Conservation (phyloP, 2,113 vertebrate genomes). For the Lepisosteus osseus region DNA sequence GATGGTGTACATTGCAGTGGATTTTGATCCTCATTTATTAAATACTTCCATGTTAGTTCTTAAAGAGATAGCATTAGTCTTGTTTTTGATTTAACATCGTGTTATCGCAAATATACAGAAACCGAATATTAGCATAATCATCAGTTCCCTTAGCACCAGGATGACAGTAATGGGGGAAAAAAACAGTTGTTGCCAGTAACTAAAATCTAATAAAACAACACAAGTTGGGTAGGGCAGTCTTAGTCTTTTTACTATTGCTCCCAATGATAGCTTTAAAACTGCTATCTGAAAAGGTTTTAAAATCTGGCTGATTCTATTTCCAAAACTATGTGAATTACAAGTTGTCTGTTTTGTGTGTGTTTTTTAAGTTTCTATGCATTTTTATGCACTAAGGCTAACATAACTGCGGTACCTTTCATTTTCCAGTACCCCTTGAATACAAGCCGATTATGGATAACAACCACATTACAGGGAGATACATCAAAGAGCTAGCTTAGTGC, state of each 20-base stretch:
- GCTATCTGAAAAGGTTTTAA: background rate
- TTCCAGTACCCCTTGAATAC: constrained; percentile 83
- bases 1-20: constrained; percentile 37
- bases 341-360: constrained; percentile 12
- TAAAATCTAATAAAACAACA: too few relatives aligned
- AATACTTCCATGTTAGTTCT: constrained; percentile 41
- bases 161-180: constrained; percentile 17
- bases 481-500: constrained; percentile 87
- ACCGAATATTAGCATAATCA: constrained; percentile 50
- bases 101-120: constrained; percentile 46
- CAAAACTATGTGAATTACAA: constrained; percentile 18
- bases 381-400: constrained; percentile 62
- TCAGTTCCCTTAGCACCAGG: constrained; percentile 37
- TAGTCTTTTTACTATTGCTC: background rate
- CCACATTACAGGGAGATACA: constrained; percentile 86
- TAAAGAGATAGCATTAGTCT: constrained; percentile 47
- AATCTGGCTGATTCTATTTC: constrained; percentile 4
- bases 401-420: constrained; percentile 86
- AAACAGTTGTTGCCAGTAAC: too few relatives aligned
- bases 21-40: constrained; percentile 36
- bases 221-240: too few relatives aligned
- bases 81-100: constrained; percentile 56
- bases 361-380: constrained; percentile 31
- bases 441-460: constrained; percentile 98
- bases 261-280: too few relatives aligned